Conservation (phyloP, 2,797 vertebrate genomes). For the Sternotherus odoratus region DNA sequence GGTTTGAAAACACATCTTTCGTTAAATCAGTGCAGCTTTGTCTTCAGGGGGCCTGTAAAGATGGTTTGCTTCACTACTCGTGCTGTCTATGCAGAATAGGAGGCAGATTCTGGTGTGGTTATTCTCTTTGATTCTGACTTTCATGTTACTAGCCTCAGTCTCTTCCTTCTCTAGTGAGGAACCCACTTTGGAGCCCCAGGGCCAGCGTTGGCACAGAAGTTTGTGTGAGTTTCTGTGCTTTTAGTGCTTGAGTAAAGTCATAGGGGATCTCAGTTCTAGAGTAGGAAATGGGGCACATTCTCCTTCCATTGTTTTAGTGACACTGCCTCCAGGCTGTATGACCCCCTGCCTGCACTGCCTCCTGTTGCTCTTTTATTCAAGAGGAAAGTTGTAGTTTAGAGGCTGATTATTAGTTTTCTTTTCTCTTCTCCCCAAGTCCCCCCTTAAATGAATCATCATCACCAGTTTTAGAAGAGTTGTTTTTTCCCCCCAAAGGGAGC, state of each 20-base stretch:
- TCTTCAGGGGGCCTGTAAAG: not conserved
- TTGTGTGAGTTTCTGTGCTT: not conserved
- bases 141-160: rapidly evolving
- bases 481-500: conserved; percentile 65
- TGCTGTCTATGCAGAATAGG: not conserved
- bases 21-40: not conserved
- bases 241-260: not conserved
- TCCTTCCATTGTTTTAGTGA: conserved; percentile 59
- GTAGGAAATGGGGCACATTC: conserved; percentile 59
- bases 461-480: conserved; percentile 68
- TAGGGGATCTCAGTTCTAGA: conserved; percentile 59
- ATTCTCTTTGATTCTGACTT: not conserved
- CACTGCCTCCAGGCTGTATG: conserved; percentile 57
- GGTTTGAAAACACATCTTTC: not conserved
- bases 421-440: conserved; percentile 57
- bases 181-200: not conserved
- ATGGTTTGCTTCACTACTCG: not conserved
- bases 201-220: not conserved
- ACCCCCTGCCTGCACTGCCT: conserved; percentile 50
- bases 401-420: conserved; percentile 76
- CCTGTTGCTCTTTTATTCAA: conserved; percentile 76
- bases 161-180: not conserved
- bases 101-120: rapidly evolving
- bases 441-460: conserved; percentile 75
- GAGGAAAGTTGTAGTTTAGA: conserved; percentile 69